Base-by-base conservation (phyloP, 1,140 invertebrate species). In the Bilobella aurantiaca region DNA sequence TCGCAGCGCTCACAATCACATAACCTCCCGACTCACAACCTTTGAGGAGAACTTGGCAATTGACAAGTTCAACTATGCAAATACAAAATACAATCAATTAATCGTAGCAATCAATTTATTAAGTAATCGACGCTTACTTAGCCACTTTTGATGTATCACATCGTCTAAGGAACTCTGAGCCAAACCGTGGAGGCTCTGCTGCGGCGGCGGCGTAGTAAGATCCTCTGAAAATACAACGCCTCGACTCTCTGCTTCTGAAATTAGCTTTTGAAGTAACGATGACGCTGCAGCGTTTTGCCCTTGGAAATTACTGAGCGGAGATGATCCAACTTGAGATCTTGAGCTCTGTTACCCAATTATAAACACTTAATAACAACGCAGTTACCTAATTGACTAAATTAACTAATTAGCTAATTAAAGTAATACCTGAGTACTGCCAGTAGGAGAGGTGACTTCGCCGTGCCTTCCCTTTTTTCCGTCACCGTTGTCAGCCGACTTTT, bases 1-100 rank as follows among this genome's bases (percentile, higher is more conserved):
- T 94, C 0, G 95, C 91, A 2, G 96, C 93, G 75, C 91, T 95
- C 59, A 98, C 81, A 56, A 99, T 93, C 16, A 99, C 90, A 79
- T 98, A 98, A 21, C 96, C 96, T 63, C 89, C 87, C 0, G 93
- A 95, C 80, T 98, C 95, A 75, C 91, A 93, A 28, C 95, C 95
- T 79, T 94, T 95, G 14, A 98, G 77, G 68, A 98, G 82, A 56
- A 98, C 91, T 81, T 98, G 96, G 66, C 92, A 93, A 79, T 98
- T 97, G 29, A 97, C 90, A 29, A 98, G 78, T 73, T 90, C 89
- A 81, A 97, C 91, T 64, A 30, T 3, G 61, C 49, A 64, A 42
- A 49, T 2, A 58, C 23, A 46, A 64, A 32, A 64, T 23, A 65
- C 58, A 34, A 28, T 29, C 31, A 62, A 62, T 53, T 53, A 12